These are phyloP conservation scores for Leuciscus waleckii DNA, from an alignment of 2,797 vertebrate species.

Conservation along the genomic window DNA sequence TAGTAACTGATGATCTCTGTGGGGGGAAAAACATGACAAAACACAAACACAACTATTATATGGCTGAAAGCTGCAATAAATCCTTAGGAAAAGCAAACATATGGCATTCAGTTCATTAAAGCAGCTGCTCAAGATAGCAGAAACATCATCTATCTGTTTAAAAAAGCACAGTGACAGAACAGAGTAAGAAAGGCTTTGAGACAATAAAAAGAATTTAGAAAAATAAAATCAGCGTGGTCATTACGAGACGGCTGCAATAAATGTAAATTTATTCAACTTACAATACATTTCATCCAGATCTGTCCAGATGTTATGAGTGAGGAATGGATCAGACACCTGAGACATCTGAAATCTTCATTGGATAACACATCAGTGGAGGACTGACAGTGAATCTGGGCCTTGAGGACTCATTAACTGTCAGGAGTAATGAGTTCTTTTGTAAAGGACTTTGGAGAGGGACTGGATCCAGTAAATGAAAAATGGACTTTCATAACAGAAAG, in stretches of 20 bases:
- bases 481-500: conserved; percentile 21
- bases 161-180: conserved; percentile 2
- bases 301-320: conserved; percentile 67
- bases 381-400: conserved; percentile 52
- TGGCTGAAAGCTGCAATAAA: conserved; percentile 5
- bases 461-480: conserved; percentile 43
- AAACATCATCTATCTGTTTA: not conserved
- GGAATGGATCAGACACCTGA: conserved; percentile 73
- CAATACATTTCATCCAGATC: conserved; percentile 72
- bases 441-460: conserved; percentile 5
- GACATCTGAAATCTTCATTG: conserved; percentile 80
- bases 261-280: conserved; percentile 73
- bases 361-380: conserved; percentile 73
- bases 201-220: not conserved
- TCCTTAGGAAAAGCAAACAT: not conserved
- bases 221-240: not conserved
- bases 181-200: conserved; percentile 1
- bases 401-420: conserved; percentile 52
- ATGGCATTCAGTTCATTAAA: not conserved
- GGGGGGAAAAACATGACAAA: conserved; percentile 11
- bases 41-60: not conserved
- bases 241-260: conserved; percentile 6
- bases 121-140: not conserved
- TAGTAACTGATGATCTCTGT: conserved; percentile 67
- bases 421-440: conserved; percentile 25